Evolutionary conservation across 1,140 invertebrate genomes (phyloP), one percentile per base, ranked within the genome.

Genomic region (Bombus confusus): DNA sequence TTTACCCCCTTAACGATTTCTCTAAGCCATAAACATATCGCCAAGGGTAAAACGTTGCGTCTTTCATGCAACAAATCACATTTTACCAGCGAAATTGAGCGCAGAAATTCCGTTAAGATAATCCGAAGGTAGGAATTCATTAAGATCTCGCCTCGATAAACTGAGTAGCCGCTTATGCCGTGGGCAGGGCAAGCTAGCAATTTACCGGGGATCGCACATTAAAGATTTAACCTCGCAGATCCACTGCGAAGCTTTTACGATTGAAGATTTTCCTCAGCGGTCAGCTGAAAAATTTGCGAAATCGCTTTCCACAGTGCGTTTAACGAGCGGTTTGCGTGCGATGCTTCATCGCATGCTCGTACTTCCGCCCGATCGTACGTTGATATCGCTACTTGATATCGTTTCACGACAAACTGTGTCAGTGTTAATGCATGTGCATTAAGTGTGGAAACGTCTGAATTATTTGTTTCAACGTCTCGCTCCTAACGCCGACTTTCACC

Each of bases 201-300:
- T 80, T 39, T 69, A 68, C 47, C 13, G 31, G n/a, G 22, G 22
- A 66, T 68, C 64, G 64, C 41, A 2, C 62, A 34, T 79, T 79
- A 79, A 78, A 39, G 28, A 6, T n/a, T 79, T 28, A 79, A 79
- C 62, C 10, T 25, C n/a, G n/a, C 76, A 4, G 47, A 76, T 59
- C 39, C 59, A 41, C 25, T 6, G 39, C 31, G 3, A 43, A 28
- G 34, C 12, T 41, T 80, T 57, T 59, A 6, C 13, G 47, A 71
- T 59, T 41, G 41, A 37, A 71, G 18, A 80, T 8, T 41, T 72
- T 72, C 15, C 18, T 31, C 52, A 4, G 28, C 39, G 9, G 12
- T 34, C 47, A 9, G 68, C 34, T 72, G 9, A 25, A 31, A 57
- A 41, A 71, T 79, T 41, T 47, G 25, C 28, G 41, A 68, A n/a